Evolutionary conservation across 2,797 vertebrate species (phyloP).

Genomic region (Eutrigla gurnardus): DNA sequence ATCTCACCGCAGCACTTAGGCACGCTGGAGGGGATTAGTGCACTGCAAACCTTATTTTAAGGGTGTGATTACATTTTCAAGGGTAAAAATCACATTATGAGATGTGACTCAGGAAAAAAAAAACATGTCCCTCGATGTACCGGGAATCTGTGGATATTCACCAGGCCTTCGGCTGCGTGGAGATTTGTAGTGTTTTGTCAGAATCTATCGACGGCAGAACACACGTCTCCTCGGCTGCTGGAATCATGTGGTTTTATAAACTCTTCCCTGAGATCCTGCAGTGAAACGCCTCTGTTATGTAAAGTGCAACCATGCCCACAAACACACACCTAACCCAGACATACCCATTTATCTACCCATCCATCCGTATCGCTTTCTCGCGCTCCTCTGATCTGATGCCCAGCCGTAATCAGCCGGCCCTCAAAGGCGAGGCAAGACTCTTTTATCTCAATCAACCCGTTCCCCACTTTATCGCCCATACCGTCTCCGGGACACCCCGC

Average conservation of each 20-base stretch:
- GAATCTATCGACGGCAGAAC: slow-evolving; percentile 55
- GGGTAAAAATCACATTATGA: slow-evolving; percentile 70
- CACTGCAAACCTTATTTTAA: slow-evolving; percentile 62
- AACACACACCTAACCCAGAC: slow-evolving; percentile 29
- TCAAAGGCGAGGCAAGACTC: slow-evolving; percentile 53
- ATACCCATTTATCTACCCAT: slow-evolving; percentile 47
- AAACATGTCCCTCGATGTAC: slow-evolving; percentile 39
- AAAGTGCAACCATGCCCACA: slow-evolving; percentile 52
- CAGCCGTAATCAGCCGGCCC: slow-evolving; percentile 56
- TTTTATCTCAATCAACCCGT: slow-evolving; percentile 72
- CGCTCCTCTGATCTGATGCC: slow-evolving; percentile 59
- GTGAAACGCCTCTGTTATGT: slow-evolving; percentile 59
- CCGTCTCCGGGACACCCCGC: slow-evolving; percentile 46
- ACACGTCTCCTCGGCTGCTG: slow-evolving; percentile 38
- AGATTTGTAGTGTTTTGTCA: slow-evolving; percentile 62
- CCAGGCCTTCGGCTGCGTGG: slow-evolving; percentile 36
- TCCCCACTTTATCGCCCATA: slow-evolving; percentile 41
- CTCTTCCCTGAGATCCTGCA: slow-evolving; percentile 43
- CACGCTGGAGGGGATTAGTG: slow-evolving; percentile 65
- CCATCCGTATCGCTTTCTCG: slow-evolving; percentile 48
- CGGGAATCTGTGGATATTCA: slow-evolving; percentile 19
- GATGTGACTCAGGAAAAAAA: slow-evolving; percentile 62
- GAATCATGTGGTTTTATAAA: slow-evolving; percentile 51
- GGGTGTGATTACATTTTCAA: slow-evolving; percentile 74
- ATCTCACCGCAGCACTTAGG: slow-evolving; percentile 43